phyloP scores from a whole-genome alignment of 2,888 invertebrate species.

The Dichetophora obliterata region DNA sequence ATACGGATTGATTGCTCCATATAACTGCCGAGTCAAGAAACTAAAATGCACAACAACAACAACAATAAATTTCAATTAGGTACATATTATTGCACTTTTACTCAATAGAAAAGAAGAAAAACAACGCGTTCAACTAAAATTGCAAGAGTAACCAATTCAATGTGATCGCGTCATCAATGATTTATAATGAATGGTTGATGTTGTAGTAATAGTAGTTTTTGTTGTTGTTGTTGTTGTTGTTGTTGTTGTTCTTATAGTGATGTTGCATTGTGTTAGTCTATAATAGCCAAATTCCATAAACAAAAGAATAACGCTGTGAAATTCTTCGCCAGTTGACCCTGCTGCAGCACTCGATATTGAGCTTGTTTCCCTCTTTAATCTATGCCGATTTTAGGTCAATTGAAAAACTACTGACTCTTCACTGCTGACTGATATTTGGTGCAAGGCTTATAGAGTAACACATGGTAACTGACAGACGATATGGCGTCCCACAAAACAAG shows the following conservation, averaged over 20 bases:
- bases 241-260: neutral
- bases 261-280: neutral
- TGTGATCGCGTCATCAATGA: constrained; percentile 16
- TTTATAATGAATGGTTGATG: constrained; percentile 4
- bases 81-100: constrained; percentile 30
- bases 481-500: neutral
- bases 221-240: neutral
- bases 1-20: constrained; percentile 36
- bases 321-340: neutral
- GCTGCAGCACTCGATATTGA: neutral
- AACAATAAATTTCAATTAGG: constrained; percentile 27
- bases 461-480: constrained; percentile 3
- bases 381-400: constrained; percentile 34
- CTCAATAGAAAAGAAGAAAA: neutral
- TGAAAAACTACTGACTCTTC: constrained; percentile 1
- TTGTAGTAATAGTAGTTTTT: neutral
- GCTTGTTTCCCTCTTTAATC: constrained; percentile 15
- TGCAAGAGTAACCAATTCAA: neutral
- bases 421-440: neutral
- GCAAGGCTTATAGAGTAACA: neutral
- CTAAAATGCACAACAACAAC: neutral
- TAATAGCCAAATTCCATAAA: constrained; percentile 23
- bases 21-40: neutral
- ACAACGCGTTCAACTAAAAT: constrained; percentile 21
- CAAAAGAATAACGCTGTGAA: neutral